Evolutionary conservation across 2,888 invertebrate species (phyloP).

Genomic region (Synergus laeviventris): DNA sequence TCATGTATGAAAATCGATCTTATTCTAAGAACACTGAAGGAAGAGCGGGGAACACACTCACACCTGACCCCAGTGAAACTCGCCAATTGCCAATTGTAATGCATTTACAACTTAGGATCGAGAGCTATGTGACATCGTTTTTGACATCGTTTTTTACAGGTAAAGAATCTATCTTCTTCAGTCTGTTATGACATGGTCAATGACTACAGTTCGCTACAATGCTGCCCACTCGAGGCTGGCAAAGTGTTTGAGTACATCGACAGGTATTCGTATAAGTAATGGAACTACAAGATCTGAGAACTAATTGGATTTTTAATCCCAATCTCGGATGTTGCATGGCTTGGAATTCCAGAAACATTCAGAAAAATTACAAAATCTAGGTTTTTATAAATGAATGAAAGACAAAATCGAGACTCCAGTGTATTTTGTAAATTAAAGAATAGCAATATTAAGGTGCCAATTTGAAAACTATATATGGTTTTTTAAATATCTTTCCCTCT

Average conservation of each 20-base stretch:
- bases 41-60: conserved; percentile 73
- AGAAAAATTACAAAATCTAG: not conserved
- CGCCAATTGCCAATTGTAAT: conserved; percentile 70
- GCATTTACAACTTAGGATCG: conserved; percentile 19
- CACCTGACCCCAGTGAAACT: conserved; percentile 76
- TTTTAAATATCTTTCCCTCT: too few relatives aligned
- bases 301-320: not conserved
- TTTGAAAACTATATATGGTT: too few relatives aligned
- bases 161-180: conserved; percentile 43
- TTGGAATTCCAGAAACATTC: not conserved
- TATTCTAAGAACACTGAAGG: conserved; percentile 69
- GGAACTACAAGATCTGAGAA: not conserved
- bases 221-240: conserved; percentile 73
- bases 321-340: conserved; percentile 1
- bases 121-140: conserved; percentile 36
- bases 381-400: too few relatives aligned
- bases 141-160: conserved; percentile 11
- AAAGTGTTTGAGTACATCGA: conserved; percentile 50
- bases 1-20: conserved; percentile 54
- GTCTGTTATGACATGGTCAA: conserved; percentile 71
- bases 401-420: too few relatives aligned
- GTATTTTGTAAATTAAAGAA: too few relatives aligned
- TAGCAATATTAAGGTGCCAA: too few relatives aligned
- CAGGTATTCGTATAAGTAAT: conserved; percentile 19
- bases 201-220: conserved; percentile 69